Conservation (phyloP, 2,797 vertebrate species). For the Microctenopoma stevenorrisi region DNA sequence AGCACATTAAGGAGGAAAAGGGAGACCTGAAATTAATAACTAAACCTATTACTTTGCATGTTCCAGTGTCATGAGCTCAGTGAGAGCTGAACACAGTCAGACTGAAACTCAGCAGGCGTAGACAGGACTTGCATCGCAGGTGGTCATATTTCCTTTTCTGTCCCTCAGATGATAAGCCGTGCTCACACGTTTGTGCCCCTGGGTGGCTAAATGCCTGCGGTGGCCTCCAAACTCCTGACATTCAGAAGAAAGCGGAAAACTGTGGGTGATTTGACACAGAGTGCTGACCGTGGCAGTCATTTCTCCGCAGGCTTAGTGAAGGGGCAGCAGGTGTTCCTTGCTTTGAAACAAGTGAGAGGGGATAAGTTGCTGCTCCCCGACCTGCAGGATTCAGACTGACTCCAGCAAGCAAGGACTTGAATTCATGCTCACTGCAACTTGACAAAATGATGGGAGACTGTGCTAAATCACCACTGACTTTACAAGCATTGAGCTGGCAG, state of each 20-base stretch:
- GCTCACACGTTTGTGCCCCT: neutral
- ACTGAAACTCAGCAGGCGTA: conserved; percentile 22
- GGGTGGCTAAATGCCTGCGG: conserved; percentile 39
- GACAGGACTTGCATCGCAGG: conserved; percentile 43
- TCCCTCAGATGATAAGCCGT: conserved; percentile 66
- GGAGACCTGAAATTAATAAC: neutral
- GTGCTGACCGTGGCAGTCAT: conserved; percentile 8
- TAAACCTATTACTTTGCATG: conserved; percentile 11
- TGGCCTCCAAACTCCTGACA: conserved; percentile 43
- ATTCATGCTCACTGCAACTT: neutral
- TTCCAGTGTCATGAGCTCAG: conserved; percentile 13
- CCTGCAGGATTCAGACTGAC: neutral
- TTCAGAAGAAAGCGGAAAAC: conserved; percentile 45
- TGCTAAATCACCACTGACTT: neutral
- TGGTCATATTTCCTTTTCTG: conserved; percentile 55
- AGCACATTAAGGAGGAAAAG: conserved; percentile 14
- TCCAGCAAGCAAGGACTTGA: neutral
- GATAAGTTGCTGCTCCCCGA: neutral
- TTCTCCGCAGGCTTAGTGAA: conserved; percentile 19
- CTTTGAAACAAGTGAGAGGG: conserved; percentile 13
- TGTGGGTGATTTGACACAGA: conserved; percentile 26
- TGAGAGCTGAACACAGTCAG: conserved; percentile 17
- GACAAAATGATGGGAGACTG: neutral
- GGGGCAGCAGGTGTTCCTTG: conserved; percentile 2
- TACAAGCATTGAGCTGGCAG: neutral